These are phyloP conservation scores for Typhlomys cinereus DNA, from an alignment of 2,113 vertebrate species.

Conservation along the genomic window DNA sequence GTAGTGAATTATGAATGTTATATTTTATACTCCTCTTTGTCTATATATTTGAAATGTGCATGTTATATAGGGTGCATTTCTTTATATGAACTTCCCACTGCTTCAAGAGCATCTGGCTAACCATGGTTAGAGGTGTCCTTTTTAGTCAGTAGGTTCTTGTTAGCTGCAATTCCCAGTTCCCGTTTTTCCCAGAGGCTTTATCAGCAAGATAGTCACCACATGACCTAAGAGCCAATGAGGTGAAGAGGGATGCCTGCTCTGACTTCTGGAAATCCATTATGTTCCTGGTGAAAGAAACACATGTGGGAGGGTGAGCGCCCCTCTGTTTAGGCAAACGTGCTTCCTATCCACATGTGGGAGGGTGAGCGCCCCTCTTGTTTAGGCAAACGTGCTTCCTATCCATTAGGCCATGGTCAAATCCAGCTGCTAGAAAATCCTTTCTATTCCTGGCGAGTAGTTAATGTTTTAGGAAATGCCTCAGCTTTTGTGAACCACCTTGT, in stretches of 20 bases:
- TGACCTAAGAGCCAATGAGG: no score
- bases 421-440: no score
- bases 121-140: fast-evolving
- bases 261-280: background rate
- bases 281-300: background rate
- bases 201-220: no score
- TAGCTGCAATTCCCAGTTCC: background rate
- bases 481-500: no score
- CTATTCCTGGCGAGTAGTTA: no score
- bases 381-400: no score
- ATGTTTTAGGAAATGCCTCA: no score
- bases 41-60: background rate
- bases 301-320: background rate
- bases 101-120: background rate
- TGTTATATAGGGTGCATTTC: no score
- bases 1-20: background rate
- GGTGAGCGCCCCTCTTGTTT: no score
- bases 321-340: no score
- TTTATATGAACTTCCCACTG: background rate
- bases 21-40: background rate
- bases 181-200: background rate
- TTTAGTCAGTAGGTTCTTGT: background rate
- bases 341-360: no score
- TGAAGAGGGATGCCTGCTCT: background rate
- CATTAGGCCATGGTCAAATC: no score